These are phyloP conservation scores for Urocynchramus pylzowi DNA, from an alignment of 2,113 vertebrate genomes.

Conservation along the genomic window DNA sequence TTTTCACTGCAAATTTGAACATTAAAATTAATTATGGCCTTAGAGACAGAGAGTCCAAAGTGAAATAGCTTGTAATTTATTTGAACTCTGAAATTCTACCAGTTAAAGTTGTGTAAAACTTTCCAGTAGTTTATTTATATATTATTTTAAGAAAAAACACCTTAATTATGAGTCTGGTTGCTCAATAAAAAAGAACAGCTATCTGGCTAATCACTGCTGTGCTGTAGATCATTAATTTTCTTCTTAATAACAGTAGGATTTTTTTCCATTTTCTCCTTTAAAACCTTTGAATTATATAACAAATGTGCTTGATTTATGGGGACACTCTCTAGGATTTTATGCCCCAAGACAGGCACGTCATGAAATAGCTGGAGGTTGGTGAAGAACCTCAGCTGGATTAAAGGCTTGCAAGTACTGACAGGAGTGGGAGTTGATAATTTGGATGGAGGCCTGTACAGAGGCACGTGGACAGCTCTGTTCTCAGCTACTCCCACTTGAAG, in stretches of 20 bases:
- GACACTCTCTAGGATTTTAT: constrained; percentile 7
- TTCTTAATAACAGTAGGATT: neutral
- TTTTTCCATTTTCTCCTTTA: neutral
- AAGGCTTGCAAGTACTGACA: constrained; percentile 18
- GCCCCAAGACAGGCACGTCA: neutral
- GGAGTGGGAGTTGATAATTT: neutral
- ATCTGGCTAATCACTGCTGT: neutral
- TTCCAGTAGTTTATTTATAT: neutral
- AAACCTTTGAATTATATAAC: neutral
- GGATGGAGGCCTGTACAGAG: neutral
- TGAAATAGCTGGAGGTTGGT: neutral
- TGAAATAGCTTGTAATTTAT: neutral
- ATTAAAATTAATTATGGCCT: constrained; percentile 8
- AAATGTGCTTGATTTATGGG: neutral
- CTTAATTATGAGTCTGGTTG: constrained; percentile 12
- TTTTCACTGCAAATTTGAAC: neutral
- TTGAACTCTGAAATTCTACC: neutral
- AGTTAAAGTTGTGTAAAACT: neutral
- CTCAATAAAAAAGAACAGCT: neutral
- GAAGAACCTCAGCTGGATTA: neutral
- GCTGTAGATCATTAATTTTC: neutral
- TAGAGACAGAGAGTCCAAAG: neutral
- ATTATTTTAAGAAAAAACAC: neutral
- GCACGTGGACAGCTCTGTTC: neutral
- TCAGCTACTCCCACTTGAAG: neutral